phyloP scores from a whole-genome alignment of 2,797 vertebrate genomes.

The Psittacula derbiana region DNA sequence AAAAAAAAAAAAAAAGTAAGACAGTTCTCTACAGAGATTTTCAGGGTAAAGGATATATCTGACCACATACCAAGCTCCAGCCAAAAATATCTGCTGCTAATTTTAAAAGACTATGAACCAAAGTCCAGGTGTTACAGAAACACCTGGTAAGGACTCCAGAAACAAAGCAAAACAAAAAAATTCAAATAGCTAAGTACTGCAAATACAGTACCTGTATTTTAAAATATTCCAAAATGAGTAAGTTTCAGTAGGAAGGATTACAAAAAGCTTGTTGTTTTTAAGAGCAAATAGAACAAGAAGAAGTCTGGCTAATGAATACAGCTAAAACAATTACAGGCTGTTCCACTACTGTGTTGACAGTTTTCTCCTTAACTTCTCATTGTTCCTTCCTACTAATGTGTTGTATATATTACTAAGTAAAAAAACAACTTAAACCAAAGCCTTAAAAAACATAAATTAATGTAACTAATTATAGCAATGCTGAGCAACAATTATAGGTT shows the following conservation, averaged over 20 bases:
- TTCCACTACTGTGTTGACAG: neutral
- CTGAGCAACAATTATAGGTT: neutral
- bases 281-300: neutral
- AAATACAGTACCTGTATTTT: neutral
- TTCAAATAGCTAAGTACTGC: neutral
- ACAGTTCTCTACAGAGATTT: neutral
- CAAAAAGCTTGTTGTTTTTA: neutral
- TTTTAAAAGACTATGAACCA: neutral
- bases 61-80: neutral
- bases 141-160: neutral
- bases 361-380: neutral
- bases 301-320: neutral
- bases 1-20: neutral
- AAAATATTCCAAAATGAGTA: neutral
- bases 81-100: neutral
- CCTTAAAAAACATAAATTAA: neutral
- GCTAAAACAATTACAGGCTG: neutral
- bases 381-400: neutral
- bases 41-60: neutral
- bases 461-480: neutral
- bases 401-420: neutral
- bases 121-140: neutral
- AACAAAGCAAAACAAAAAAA: neutral
- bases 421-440: neutral
- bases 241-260: neutral